Percentiles rank a stretch among this genome's conserved stretches.
Conservation (phyloP, 2,888 invertebrate genomes). For the Ennomos erosarius region DNA sequence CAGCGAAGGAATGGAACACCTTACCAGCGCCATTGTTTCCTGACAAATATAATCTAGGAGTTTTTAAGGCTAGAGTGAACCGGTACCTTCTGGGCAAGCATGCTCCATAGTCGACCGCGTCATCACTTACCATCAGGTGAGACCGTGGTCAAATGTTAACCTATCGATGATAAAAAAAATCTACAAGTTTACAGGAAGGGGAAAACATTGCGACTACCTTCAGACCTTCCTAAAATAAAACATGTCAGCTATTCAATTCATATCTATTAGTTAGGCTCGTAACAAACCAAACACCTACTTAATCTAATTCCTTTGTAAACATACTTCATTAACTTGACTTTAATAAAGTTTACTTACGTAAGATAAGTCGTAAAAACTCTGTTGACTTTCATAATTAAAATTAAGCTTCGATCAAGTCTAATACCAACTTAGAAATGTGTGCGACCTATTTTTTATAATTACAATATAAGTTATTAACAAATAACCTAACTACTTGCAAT, state of each 20-base stretch:
- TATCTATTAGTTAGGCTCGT: no score
- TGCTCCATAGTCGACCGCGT: no score
- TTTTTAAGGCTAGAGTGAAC: no score
- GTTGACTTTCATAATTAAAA: slow-evolving; percentile 21
- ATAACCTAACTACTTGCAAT: background rate
- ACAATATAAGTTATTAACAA: background rate
- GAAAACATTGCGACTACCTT: no score
- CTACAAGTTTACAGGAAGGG: no score
- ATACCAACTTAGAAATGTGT: slow-evolving; percentile 13
- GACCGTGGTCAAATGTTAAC: no score
- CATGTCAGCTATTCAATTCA: background rate
- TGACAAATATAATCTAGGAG: no score
- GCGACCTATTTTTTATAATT: slow-evolving; percentile 2
- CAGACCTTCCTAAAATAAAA: background rate
- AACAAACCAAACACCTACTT: slow-evolving; percentile 8
- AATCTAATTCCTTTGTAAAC: slow-evolving; percentile 4
- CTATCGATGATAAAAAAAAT: no score
- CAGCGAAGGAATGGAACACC: no score
- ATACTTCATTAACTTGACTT: slow-evolving; percentile 9
- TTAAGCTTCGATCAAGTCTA: slow-evolving; percentile 1
- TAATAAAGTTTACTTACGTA: slow-evolving; percentile 15
- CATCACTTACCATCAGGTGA: no score
- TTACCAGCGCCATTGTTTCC: no score
- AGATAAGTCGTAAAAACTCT: slow-evolving; percentile 14
- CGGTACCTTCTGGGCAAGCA: no score